These are phyloP conservation scores for Sebastiscus albofasciatus DNA, from an alignment of 2,797 vertebrate species.

Conservation along the genomic window DNA sequence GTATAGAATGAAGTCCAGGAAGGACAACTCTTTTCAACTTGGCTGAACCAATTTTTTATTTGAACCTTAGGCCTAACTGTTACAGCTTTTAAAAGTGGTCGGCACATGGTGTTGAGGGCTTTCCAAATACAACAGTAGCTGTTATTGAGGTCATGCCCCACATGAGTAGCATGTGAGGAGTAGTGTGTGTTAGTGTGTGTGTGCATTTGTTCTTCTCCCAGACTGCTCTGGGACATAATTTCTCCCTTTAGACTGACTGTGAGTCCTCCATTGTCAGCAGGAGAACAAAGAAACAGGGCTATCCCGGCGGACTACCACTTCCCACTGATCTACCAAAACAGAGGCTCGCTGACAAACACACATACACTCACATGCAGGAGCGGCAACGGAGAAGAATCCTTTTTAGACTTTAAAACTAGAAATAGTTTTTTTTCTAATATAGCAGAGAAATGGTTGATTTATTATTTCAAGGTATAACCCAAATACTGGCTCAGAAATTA, in stretches of 20 bases:
- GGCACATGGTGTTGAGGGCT: conserved; percentile 69
- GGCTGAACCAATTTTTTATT: conserved; percentile 47
- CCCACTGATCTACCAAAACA: conserved; percentile 78
- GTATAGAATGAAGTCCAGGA: conserved; percentile 20
- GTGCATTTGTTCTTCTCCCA: conserved; percentile 64
- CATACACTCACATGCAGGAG: conserved; percentile 11
- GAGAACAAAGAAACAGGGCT: conserved; percentile 79
- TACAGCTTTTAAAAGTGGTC: conserved; percentile 64
- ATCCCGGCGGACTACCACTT: conserved; percentile 68
- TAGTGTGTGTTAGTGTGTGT: conserved; percentile 36
- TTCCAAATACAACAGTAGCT: conserved; percentile 71
- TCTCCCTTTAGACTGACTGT: conserved; percentile 72
- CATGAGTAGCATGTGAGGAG: conserved; percentile 78
- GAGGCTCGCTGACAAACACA: conserved; percentile 53
- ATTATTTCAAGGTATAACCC: neutral
- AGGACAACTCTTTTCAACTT: conserved; percentile 30
- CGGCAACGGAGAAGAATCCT: conserved; percentile 17
- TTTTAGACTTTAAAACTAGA: neutral
- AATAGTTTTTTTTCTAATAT: neutral
- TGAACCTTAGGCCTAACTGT: conserved; percentile 63
- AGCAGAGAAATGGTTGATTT: neutral
- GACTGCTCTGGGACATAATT: conserved; percentile 77
- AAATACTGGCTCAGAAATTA: neutral
- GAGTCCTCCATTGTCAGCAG: conserved; percentile 76
- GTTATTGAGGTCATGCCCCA: conserved; percentile 80